Conservation (phyloP, 2,797 vertebrate species). For the Acrossocheilus fasciatus region DNA sequence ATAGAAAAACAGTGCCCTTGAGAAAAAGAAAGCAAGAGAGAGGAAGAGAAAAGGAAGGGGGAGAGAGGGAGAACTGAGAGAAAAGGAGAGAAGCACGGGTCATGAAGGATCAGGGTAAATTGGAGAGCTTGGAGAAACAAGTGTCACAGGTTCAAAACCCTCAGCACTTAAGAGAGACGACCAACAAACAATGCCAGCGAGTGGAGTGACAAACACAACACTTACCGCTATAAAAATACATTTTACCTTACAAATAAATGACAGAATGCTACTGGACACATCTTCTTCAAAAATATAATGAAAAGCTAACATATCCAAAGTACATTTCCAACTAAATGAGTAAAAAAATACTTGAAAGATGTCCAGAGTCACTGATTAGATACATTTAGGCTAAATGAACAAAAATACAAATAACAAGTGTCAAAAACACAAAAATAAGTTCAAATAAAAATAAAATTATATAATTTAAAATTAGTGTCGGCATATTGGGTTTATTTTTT, state of each 20-base stretch:
- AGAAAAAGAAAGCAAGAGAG: constrained; percentile 10
- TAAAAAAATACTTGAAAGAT: not conserved
- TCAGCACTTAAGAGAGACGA: constrained; percentile 11
- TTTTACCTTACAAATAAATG: not conserved
- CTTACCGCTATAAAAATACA: not conserved
- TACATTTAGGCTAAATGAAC: not conserved
- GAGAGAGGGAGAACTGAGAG: constrained; percentile 17
- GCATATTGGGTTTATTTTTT: not conserved
- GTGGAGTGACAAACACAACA: not conserved
- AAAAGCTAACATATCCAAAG: not conserved
- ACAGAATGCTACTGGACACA: not conserved
- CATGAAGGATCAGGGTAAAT: constrained; percentile 28
- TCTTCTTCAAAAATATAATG: not conserved
- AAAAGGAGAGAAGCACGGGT: constrained; percentile 28
- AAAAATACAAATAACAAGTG: not conserved
- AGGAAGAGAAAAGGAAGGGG: not conserved
- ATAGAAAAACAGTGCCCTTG: constrained; percentile 42
- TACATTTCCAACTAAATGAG: not conserved
- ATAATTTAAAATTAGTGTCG: not conserved
- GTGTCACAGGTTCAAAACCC: constrained; percentile 29
- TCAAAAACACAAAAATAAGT: not conserved
- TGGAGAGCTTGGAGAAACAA: constrained; percentile 37
- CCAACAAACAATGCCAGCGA: constrained; percentile 18
- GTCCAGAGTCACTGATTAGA: not conserved
- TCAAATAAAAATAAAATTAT: not conserved